Evolutionary conservation across 2,113 vertebrate species (phyloP), one percentile per base, ranked within the genome.

Genomic region (Cyprinodon variegatus): DNA sequence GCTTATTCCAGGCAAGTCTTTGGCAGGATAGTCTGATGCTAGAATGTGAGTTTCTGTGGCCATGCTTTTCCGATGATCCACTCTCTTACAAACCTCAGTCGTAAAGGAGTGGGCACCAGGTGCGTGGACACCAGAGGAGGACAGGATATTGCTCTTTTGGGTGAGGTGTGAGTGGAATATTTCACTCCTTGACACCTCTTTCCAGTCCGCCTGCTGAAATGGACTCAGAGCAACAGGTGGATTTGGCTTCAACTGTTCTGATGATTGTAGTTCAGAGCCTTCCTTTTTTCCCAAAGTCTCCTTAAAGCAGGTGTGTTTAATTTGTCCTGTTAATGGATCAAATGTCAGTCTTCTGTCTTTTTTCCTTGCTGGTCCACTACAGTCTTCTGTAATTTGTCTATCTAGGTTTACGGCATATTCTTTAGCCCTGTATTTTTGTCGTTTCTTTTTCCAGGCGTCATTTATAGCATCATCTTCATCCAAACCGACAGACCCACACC

Each of bases 81-180:
- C 96, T 85, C 96, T 95, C 92, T 95, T 96, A 88, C 96, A 92
- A 90, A 95, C 96, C 82, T 97, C 96, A 0, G 94, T 94, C 94
- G 96, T 96, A 87, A 96, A 96, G 83, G 96, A 95, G 86, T 96
- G 94, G 13, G 95, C 95, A 29, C 96, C 93, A 0, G 95, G 94
- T 41, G 95, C 94, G 78, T 96, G 95, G 40, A 94, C 93, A 15
- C 96, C 96, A 0, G 96, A 96, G 0, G 95, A 96, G 0, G 95
- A 96, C 62, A 97, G 94, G 89, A 97, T 90, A 82, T 95, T 98
- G 94, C 96, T 97, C 88, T 98, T 97, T 78, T 96, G 94, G 91
- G 94, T 97, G 79, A 98, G 94, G 93, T 98, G 98, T 0, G 96
- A 96, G 92, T 98, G 96, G 88, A 99, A 96, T 70, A 96, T 97